Evolutionary conservation across 2,113 vertebrate genomes (phyloP).

Genomic region (Crotalus viridis): DNA sequence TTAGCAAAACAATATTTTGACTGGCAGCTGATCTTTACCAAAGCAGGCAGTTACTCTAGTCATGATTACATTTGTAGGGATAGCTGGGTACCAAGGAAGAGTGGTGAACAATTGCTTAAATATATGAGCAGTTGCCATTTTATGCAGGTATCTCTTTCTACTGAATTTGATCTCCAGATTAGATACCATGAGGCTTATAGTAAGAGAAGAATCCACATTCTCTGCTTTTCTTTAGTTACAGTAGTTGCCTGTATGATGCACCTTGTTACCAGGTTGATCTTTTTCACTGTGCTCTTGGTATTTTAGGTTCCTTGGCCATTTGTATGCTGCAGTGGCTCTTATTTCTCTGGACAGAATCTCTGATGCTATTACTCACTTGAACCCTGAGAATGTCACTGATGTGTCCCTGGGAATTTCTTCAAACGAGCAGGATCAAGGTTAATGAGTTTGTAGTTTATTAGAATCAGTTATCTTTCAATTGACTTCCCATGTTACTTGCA

Average conservation of each 20-base stretch:
- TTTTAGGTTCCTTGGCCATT: conserved; percentile 92
- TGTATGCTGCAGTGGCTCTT: conserved; percentile 96
- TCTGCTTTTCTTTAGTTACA: background rate
- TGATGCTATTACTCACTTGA: conserved; percentile 94
- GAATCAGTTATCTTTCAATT: conserved; percentile 45
- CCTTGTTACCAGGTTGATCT: conserved; percentile 15
- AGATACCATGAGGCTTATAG: background rate
- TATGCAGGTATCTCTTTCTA: background rate
- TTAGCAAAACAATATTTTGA: background rate
- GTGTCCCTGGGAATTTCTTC: conserved; percentile 89
- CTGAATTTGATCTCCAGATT: background rate
- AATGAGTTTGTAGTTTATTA: conserved; percentile 61
- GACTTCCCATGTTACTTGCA: conserved; percentile 41
- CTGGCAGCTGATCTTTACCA: background rate
- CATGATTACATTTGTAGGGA: background rate
- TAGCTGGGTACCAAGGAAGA: background rate
- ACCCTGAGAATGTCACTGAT: conserved; percentile 94
- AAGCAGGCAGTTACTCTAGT: background rate
- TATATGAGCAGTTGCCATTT: background rate
- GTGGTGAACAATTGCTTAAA: background rate
- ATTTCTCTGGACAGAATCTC: conserved; percentile 98
- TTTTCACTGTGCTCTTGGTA: conserved; percentile 34
- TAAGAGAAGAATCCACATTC: background rate
- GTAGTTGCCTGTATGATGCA: background rate
- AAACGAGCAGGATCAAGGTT: conserved; percentile 96